phyloP scores from a whole-genome alignment of 2,888 invertebrate genomes.

The Melipona beecheii region DNA sequence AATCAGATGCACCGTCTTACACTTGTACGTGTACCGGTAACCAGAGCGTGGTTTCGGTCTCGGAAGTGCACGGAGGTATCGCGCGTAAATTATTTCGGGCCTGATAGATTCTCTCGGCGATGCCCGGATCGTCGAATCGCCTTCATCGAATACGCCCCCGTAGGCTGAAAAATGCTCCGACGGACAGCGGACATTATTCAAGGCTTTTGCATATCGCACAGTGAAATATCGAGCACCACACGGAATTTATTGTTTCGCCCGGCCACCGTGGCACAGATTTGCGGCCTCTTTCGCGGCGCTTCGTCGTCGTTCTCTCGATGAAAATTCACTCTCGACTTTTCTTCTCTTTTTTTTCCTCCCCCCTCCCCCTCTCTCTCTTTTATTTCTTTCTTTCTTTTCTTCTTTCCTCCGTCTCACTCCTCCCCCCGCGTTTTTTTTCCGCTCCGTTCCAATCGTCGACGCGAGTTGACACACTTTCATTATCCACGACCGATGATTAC shows the following conservation, averaged over 20 bases:
- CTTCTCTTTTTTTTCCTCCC: neutral
- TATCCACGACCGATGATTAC: constrained; percentile 39
- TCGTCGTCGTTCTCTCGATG: constrained; percentile 27
- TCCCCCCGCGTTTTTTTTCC: neutral
- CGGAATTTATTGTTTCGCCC: constrained; percentile 57
- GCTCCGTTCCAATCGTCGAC: neutral
- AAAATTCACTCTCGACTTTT: constrained; percentile 20
- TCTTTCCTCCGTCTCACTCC: neutral
- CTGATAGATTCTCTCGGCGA: constrained; percentile 34
- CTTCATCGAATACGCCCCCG: constrained; percentile 1
- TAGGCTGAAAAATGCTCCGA: constrained; percentile 55
- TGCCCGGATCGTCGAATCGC: constrained; percentile 17
- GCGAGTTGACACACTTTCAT: constrained; percentile 47
- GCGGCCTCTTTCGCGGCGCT: constrained; percentile 36
- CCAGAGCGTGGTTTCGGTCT: neutral
- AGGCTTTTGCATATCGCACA: constrained; percentile 50
- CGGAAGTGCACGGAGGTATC: neutral
- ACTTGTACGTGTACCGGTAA: neutral
- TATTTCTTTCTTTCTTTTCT: neutral
- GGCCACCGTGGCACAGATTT: constrained; percentile 56
- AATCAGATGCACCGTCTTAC: constrained; percentile 34
- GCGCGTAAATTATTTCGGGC: constrained; percentile 50
- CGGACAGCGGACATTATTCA: constrained; percentile 52
- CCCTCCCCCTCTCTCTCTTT: neutral
- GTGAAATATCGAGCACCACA: constrained; percentile 55